A percentile compares a stretch with the other conserved stretches of the same genome.
Evolutionary conservation across 2,888 invertebrate species (phyloP).

Genomic region (Hipparchia semele): DNA sequence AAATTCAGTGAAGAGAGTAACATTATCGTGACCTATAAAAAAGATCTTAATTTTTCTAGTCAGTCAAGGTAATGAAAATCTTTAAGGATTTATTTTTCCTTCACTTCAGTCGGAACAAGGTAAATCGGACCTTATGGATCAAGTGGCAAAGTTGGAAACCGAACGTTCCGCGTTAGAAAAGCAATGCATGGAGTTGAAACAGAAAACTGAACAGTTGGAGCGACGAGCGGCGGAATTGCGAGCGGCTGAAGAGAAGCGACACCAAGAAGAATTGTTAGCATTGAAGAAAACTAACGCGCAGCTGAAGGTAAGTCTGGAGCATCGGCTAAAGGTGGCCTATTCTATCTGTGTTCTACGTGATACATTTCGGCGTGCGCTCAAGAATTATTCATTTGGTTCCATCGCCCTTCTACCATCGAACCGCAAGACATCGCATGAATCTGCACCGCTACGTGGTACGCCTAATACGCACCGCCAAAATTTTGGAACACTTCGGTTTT

Average conservation of each 20-base stretch:
- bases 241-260: slow-evolving; percentile 95
- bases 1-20: too few relatives aligned
- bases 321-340: too few relatives aligned
- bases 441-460: too few relatives aligned
- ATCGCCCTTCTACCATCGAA: too few relatives aligned
- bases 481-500: too few relatives aligned
- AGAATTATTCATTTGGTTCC: too few relatives aligned
- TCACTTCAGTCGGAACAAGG: slow-evolving; percentile 92
- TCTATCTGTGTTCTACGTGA: too few relatives aligned
- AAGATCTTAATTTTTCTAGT: not conserved
- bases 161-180: slow-evolving; percentile 86
- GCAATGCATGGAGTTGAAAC: slow-evolving; percentile 82
- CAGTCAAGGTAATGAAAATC: not conserved
- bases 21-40: not conserved
- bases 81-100: not conserved
- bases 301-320: slow-evolving; percentile 85
- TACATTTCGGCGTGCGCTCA: too few relatives aligned
- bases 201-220: slow-evolving; percentile 90
- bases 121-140: slow-evolving; percentile 90
- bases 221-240: slow-evolving; percentile 91
- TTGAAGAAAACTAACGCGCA: slow-evolving; percentile 97
- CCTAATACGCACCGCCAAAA: too few relatives aligned
- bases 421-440: too few relatives aligned
- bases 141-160: slow-evolving; percentile 87
- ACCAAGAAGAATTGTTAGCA: slow-evolving; percentile 95